phyloP scores from a whole-genome alignment of 2,888 invertebrate genomes.

The Agrilus mali region DNA sequence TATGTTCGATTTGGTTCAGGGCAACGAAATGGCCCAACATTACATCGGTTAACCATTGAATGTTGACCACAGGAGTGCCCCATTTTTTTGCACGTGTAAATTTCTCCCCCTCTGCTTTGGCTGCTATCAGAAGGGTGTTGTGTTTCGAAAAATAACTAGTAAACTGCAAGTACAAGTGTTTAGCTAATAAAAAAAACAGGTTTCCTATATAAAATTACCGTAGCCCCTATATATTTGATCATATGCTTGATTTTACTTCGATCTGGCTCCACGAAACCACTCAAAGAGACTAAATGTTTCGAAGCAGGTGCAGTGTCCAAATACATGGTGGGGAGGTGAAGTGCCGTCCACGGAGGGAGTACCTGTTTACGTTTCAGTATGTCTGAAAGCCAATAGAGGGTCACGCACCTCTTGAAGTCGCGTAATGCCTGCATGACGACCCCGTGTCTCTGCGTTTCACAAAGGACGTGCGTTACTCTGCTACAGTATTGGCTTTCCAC shows the following conservation, averaged over 20 bases:
- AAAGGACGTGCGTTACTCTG: constrained; percentile 83
- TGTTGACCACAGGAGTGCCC: constrained; percentile 84
- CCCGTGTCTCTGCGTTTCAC: constrained; percentile 81
- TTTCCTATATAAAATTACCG: constrained; percentile 38
- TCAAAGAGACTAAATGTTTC: constrained; percentile 69
- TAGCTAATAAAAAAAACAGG: constrained; percentile 1
- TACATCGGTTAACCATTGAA: constrained; percentile 87
- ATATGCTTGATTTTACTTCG: constrained; percentile 69
- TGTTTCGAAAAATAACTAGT: constrained; percentile 68
- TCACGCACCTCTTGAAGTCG: constrained; percentile 61
- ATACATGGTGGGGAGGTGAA: constrained; percentile 69
- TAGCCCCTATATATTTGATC: constrained; percentile 76
- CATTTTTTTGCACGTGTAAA: constrained; percentile 83
- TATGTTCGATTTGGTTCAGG: constrained; percentile 65
- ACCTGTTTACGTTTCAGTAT: constrained; percentile 75
- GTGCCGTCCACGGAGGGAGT: constrained; percentile 83
- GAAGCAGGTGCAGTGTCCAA: constrained; percentile 56
- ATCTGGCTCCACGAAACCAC: constrained; percentile 86
- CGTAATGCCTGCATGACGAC: constrained; percentile 74
- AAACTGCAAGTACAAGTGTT: constrained; percentile 31
- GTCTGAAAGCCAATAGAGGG: constrained; percentile 85
- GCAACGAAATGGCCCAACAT: constrained; percentile 79
- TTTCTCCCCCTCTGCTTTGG: constrained; percentile 77
- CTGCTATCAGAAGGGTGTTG: constrained; percentile 64
- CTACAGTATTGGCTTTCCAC: constrained; percentile 74